A percentile compares a stretch with the other conserved stretches of the same genome.
Conservation (phyloP, 2,797 vertebrate species). For the Channallabes apus region DNA sequence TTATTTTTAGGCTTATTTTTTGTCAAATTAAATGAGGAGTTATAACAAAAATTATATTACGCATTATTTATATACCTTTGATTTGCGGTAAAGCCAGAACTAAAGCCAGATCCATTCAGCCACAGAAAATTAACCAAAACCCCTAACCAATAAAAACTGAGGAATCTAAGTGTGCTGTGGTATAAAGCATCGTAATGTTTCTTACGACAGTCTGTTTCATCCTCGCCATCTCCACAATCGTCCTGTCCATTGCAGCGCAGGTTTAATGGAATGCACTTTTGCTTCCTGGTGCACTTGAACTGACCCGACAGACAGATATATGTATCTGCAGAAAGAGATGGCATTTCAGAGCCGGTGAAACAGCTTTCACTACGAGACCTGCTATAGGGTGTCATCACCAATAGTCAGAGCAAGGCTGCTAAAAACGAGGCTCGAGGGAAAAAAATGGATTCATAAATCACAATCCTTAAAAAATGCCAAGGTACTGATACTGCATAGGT, state of each 20-base stretch:
- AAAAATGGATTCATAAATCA: slow-evolving; percentile 28
- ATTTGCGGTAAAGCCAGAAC: neutral
- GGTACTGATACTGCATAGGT: slow-evolving; percentile 19
- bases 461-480: slow-evolving; percentile 13
- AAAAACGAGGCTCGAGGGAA: neutral
- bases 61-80: neutral
- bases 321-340: slow-evolving; percentile 78
- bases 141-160: neutral
- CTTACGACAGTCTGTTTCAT: slow-evolving; percentile 97
- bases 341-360: slow-evolving; percentile 32
- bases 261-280: slow-evolving; percentile 86
- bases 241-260: slow-evolving; percentile 97
- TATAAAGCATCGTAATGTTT: neutral
- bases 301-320: slow-evolving; percentile 96
- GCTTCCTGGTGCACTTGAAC: slow-evolving; percentile 93
- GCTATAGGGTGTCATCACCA: slow-evolving; percentile 21
- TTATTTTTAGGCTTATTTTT: neutral
- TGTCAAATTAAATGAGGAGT: neutral
- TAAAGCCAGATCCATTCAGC: neutral
- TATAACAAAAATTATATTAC: neutral
- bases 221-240: slow-evolving; percentile 94
- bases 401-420: neutral
- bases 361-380: slow-evolving; percentile 4
- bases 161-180: neutral
- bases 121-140: neutral